These are phyloP conservation scores for Rhinichthys osculus DNA, from an alignment of 2,797 vertebrate genomes.

Conservation along the genomic window DNA sequence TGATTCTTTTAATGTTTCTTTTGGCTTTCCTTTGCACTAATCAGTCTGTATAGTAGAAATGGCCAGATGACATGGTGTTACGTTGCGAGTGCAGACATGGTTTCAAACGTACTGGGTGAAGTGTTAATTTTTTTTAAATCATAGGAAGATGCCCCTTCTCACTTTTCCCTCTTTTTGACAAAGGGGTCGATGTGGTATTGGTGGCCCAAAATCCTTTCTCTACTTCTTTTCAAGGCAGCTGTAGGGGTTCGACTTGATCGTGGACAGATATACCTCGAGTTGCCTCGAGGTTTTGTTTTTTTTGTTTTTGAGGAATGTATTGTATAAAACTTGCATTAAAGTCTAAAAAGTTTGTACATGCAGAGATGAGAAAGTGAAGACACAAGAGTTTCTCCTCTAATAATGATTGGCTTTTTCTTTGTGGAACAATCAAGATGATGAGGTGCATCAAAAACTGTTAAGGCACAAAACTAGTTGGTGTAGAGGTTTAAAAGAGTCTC, in stretches of 20 bases:
- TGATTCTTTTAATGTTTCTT: slow-evolving; percentile 28
- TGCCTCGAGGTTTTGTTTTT: slow-evolving; percentile 32
- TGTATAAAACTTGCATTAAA: slow-evolving; percentile 31
- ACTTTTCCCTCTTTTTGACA: slow-evolving; percentile 5
- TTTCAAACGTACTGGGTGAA: neutral
- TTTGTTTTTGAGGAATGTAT: slow-evolving; percentile 14
- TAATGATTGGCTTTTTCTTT: slow-evolving; percentile 8
- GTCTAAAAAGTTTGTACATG: slow-evolving; percentile 20
- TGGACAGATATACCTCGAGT: slow-evolving; percentile 29
- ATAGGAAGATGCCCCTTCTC: slow-evolving; percentile 15
- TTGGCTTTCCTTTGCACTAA: slow-evolving; percentile 36
- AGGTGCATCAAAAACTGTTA: neutral
- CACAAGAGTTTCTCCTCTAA: neutral
- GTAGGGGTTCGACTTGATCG: slow-evolving; percentile 5
- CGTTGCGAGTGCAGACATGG: neutral
- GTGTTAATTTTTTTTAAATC: slow-evolving; percentile 4
- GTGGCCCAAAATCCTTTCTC: neutral
- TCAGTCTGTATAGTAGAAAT: slow-evolving; percentile 24
- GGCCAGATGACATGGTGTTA: slow-evolving; percentile 54
- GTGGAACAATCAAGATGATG: neutral
- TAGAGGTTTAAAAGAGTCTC: neutral
- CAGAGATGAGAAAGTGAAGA: slow-evolving; percentile 24
- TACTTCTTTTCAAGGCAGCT: slow-evolving; percentile 48
- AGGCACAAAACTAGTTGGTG: neutral
- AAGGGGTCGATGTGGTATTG: neutral